These are phyloP conservation scores for Pseudomugil gertrudae DNA, from an alignment of 2,797 vertebrate genomes.

Conservation along the genomic window DNA sequence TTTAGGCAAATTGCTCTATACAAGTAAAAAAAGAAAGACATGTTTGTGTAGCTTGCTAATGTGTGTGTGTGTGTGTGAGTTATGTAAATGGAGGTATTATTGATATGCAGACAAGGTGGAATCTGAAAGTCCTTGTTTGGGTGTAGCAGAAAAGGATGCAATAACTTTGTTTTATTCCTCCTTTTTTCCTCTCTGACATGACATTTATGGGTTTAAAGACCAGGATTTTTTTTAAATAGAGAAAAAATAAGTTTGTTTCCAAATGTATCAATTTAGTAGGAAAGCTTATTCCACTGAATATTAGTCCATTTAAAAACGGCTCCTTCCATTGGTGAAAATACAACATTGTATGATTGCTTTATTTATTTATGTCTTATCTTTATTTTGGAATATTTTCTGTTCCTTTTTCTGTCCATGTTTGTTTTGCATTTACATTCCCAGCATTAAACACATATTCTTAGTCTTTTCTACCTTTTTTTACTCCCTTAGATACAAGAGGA, in stretches of 20 bases:
- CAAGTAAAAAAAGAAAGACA: slow-evolving; percentile 38
- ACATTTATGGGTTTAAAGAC: slow-evolving; percentile 17
- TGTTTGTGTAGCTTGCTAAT: slow-evolving; percentile 26
- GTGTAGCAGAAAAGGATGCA: slow-evolving; percentile 13
- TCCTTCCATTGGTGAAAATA: not conserved
- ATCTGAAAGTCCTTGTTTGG: slow-evolving; percentile 49
- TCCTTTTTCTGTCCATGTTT: not conserved
- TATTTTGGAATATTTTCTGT: too few relatives aligned
- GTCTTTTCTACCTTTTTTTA: not conserved
- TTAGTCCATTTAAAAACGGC: not conserved
- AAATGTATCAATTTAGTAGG: slow-evolving; percentile 7
- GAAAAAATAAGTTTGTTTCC: not conserved
- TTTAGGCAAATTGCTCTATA: slow-evolving; percentile 47
- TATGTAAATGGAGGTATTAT: slow-evolving; percentile 31
- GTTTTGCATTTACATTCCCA: not conserved
- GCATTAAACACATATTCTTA: not conserved
- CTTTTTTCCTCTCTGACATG: not conserved
- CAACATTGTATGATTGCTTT: too few relatives aligned
- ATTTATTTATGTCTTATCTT: too few relatives aligned
- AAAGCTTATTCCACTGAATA: not conserved
- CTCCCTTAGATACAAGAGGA: slow-evolving; percentile 6
- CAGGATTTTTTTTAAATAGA: not conserved
- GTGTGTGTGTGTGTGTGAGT: slow-evolving; percentile 18
- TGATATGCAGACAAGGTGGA: slow-evolving; percentile 26
- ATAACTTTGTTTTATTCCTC: slow-evolving; percentile 8